A percentile compares a stretch with the other conserved stretches of the same genome.
These are phyloP conservation scores for Nyctibius grandis DNA, from an alignment of 2,797 vertebrate genomes.

Conservation along the genomic window DNA sequence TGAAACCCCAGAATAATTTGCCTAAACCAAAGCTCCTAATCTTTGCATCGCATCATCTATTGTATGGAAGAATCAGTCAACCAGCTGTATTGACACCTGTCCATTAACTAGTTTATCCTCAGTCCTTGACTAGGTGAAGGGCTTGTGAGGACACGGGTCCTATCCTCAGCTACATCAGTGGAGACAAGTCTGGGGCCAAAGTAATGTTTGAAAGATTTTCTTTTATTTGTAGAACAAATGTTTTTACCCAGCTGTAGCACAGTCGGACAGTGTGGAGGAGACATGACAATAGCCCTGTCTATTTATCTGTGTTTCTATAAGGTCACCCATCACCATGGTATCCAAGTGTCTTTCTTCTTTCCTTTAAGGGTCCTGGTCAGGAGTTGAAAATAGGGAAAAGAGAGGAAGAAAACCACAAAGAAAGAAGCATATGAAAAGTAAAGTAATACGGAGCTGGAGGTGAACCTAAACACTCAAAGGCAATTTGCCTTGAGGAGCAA, in stretches of 20 bases:
- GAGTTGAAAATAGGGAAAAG: conserved; percentile 40
- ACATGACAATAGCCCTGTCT: neutral
- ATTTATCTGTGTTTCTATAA: conserved; percentile 48
- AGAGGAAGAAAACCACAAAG: conserved; percentile 33
- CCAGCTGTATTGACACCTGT: neutral
- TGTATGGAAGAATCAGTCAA: neutral
- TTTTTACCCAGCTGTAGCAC: conserved; percentile 25
- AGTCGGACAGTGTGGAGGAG: conserved; percentile 16
- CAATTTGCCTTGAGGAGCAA: conserved; percentile 59
- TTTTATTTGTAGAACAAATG: conserved; percentile 55
- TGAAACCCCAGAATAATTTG: neutral
- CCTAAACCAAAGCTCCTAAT: neutral
- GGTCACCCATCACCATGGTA: conserved; percentile 42
- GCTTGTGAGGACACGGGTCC: neutral
- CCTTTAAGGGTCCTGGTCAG: conserved; percentile 27
- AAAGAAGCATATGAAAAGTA: conserved; percentile 13
- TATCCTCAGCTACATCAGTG: neutral
- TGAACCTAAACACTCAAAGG: conserved; percentile 39
- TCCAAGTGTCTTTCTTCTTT: conserved; percentile 53
- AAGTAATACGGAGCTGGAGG: neutral
- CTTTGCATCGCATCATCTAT: neutral
- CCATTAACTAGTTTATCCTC: neutral
- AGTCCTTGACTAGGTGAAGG: neutral
- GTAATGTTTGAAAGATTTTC: conserved; percentile 18
- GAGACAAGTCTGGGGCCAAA: neutral